phyloP scores from a whole-genome alignment of 2,113 vertebrate genomes.

The Pimephales promelas region DNA sequence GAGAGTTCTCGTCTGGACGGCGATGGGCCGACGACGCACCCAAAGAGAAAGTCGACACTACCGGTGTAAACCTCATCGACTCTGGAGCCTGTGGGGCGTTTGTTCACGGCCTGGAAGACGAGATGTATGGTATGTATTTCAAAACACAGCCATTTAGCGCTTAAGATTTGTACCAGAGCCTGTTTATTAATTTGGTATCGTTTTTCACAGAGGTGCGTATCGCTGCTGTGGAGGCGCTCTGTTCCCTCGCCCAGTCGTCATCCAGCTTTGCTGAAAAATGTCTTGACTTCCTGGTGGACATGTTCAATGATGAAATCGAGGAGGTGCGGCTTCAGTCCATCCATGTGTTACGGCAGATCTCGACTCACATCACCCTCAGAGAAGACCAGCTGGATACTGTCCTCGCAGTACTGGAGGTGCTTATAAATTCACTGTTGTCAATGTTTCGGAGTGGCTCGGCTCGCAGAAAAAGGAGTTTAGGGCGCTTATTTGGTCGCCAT shows the following conservation, averaged over 20 bases:
- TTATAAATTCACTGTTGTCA: too few relatives aligned
- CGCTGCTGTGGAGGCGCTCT: conserved; percentile 91
- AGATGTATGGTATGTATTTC: conserved; percentile 90
- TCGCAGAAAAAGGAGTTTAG: too few relatives aligned
- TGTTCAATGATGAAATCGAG: conserved; percentile 99
- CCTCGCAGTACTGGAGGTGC: conserved; percentile 90
- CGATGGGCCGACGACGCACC: conserved; percentile 98
- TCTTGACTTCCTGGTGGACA: conserved; percentile 97
- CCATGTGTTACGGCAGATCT: conserved; percentile 94
- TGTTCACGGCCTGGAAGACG: conserved; percentile 96
- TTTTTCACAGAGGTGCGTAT: conserved; percentile 87
- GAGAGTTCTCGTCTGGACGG: conserved; percentile 95
- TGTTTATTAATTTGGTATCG: neutral
- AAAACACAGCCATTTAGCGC: neutral
- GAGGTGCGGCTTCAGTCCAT: conserved; percentile 96
- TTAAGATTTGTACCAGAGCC: neutral
- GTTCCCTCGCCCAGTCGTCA: conserved; percentile 89
- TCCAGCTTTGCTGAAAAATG: conserved; percentile 93
- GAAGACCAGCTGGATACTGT: conserved; percentile 98
- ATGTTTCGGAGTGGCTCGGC: too few relatives aligned
- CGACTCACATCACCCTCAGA: conserved; percentile 89
- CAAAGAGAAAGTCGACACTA: conserved; percentile 91
- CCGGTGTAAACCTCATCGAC: conserved; percentile 93
- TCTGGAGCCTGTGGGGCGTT: conserved; percentile 97
- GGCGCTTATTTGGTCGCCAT: too few relatives aligned